A percentile compares a stretch with the other conserved stretches of the same genome.
Evolutionary conservation across 1,140 invertebrate genomes (phyloP).

Genomic region (Calliphora vicina): DNA sequence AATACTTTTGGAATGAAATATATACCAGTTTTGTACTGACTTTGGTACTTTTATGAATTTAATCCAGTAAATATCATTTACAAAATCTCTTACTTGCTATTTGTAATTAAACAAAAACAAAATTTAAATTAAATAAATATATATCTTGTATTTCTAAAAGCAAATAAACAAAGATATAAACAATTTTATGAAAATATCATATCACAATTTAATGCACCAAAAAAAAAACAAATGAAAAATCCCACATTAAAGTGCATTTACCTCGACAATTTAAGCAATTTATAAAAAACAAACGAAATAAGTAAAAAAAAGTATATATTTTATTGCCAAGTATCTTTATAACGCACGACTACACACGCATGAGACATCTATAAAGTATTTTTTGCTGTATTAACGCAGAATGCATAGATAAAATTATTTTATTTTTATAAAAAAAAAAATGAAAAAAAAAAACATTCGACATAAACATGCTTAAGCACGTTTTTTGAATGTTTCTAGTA

Average conservation of each 20-base stretch:
- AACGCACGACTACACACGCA: neutral
- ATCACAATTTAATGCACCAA: neutral
- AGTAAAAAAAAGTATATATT: neutral
- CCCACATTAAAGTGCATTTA: slow-evolving; percentile 9
- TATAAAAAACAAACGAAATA: neutral
- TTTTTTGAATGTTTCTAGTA: neutral
- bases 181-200: neutral
- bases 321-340: slow-evolving; percentile 14
- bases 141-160: too few relatives aligned
- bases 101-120: too few relatives aligned
- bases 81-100: too few relatives aligned
- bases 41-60: too few relatives aligned
- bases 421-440: neutral
- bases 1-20: too few relatives aligned
- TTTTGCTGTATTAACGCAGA: neutral
- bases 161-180: neutral
- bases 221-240: neutral
- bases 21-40: too few relatives aligned
- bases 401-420: neutral
- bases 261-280: neutral
- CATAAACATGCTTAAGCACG: slow-evolving; percentile 8
- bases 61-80: too few relatives aligned
- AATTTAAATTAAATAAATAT: too few relatives aligned
- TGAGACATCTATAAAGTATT: neutral
- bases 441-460: neutral